Evolutionary conservation across 2,113 vertebrate species (phyloP).

Genomic region (Entomyzon cyanotis): DNA sequence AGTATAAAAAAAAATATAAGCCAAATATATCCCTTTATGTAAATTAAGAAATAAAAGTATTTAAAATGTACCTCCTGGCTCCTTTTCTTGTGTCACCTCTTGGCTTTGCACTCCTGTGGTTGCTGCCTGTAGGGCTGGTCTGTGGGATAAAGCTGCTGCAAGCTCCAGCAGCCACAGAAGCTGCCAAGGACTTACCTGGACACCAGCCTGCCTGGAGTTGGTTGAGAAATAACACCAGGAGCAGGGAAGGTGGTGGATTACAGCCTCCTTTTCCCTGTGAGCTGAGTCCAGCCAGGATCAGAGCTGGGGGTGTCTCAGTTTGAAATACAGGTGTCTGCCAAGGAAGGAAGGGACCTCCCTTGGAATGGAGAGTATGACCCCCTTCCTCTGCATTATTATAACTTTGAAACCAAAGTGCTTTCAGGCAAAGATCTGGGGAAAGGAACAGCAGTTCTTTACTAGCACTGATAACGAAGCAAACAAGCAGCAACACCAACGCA

Average conservation of each 20-base stretch:
- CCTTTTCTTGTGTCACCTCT: not conserved
- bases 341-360: too few species aligned
- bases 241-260: not conserved
- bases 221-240: accelerated
- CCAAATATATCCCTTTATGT: slow-evolving; percentile 94
- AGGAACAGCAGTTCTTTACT: too few species aligned
- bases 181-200: not conserved
- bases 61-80: slow-evolving; percentile 65
- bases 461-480: too few species aligned
- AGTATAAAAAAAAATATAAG: slow-evolving; percentile 73
- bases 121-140: not conserved
- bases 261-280: not conserved
- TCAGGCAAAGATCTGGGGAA: too few species aligned
- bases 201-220: not conserved
- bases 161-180: not conserved
- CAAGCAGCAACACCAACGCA: too few species aligned
- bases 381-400: too few species aligned
- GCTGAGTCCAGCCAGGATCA: not conserved
- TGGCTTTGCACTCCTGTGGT: accelerated
- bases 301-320: too few species aligned
- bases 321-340: too few species aligned
- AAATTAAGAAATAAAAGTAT: slow-evolving; percentile 96
- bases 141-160: not conserved
- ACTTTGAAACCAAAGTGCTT: too few species aligned
- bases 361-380: too few species aligned